A percentile compares a stretch with the other conserved stretches of the same genome.
Evolutionary conservation across 2,888 invertebrate genomes (phyloP).

Genomic region (Diadegma fenestrale): DNA sequence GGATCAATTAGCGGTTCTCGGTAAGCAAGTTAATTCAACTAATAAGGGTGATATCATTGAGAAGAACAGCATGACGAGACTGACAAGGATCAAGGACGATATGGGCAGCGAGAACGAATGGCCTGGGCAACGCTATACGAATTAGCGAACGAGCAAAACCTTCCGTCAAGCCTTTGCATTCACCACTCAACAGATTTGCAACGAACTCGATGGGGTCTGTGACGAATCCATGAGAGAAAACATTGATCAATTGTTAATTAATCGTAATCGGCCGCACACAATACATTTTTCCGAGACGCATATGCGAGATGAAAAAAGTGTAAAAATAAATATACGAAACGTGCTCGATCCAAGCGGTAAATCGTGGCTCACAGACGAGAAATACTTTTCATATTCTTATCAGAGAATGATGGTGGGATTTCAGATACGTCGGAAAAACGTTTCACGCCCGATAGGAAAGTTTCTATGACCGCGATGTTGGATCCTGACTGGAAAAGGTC

Average conservation of each 20-base stretch:
- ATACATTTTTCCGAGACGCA: not conserved
- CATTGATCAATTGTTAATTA: not conserved
- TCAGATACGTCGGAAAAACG: not conserved
- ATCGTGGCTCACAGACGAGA: not conserved
- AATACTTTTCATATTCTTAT: slow-evolving; percentile 7
- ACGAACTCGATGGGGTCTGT: not conserved
- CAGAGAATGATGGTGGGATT: not conserved
- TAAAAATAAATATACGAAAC: not conserved
- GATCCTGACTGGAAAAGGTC: not conserved
- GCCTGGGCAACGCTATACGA: not conserved
- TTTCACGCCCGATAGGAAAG: not conserved
- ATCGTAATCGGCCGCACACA: not conserved
- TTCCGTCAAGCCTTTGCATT: not conserved
- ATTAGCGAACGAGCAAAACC: too few relatives aligned
- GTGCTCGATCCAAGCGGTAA: slow-evolving; percentile 12
- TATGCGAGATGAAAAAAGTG: not conserved
- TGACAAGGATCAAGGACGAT: slow-evolving; percentile 14
- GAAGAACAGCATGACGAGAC: slow-evolving; percentile 39
- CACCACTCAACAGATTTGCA: not conserved
- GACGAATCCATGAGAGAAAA: not conserved
- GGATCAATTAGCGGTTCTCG: slow-evolving; percentile 20
- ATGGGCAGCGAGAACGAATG: not conserved
- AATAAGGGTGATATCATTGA: slow-evolving; percentile 8
- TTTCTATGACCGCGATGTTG: not conserved
- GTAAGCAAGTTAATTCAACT: not conserved